These are phyloP conservation scores for Melanotus villosus DNA, from an alignment of 2,888 invertebrate genomes.

Conservation along the genomic window DNA sequence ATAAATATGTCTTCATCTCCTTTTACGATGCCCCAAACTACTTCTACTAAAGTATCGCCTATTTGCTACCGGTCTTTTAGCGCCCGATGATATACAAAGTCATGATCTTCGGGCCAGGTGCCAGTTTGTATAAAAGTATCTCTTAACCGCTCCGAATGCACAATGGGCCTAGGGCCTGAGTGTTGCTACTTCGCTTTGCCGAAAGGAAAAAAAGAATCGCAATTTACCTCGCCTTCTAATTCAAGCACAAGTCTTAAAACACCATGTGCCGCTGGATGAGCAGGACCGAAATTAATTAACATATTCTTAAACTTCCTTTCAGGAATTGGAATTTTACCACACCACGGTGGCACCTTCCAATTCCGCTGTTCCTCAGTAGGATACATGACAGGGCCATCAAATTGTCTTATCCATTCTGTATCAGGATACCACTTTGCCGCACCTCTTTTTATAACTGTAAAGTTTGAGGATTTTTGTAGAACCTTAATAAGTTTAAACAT, in stretches of 20 bases:
- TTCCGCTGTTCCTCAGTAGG: slow-evolving; percentile 67
- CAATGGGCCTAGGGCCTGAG: too few relatives aligned
- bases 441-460: not conserved
- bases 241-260: slow-evolving; percentile 86
- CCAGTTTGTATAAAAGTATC: too few relatives aligned
- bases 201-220: too few relatives aligned
- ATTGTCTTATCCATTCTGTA: slow-evolving; percentile 72
- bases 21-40: too few relatives aligned
- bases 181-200: too few relatives aligned
- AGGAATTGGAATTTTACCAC: slow-evolving; percentile 34
- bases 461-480: slow-evolving; percentile 4
- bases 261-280: slow-evolving; percentile 93
- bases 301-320: slow-evolving; percentile 44
- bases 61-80: too few relatives aligned
- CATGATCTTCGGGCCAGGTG: too few relatives aligned
- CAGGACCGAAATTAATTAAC: slow-evolving; percentile 88
- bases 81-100: too few relatives aligned
- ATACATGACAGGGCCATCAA: slow-evolving; percentile 73
- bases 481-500: not conserved
- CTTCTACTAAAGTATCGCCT: too few relatives aligned
- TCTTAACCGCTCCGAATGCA: too few relatives aligned
- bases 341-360: slow-evolving; percentile 49
- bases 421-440: slow-evolving; percentile 78
- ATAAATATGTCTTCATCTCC: too few relatives aligned
- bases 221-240: slow-evolving; percentile 81